Evolutionary conservation across 2,797 vertebrate genomes (phyloP), one percentile per base, ranked within the genome.

Genomic region (Serranus cabrilla): DNA sequence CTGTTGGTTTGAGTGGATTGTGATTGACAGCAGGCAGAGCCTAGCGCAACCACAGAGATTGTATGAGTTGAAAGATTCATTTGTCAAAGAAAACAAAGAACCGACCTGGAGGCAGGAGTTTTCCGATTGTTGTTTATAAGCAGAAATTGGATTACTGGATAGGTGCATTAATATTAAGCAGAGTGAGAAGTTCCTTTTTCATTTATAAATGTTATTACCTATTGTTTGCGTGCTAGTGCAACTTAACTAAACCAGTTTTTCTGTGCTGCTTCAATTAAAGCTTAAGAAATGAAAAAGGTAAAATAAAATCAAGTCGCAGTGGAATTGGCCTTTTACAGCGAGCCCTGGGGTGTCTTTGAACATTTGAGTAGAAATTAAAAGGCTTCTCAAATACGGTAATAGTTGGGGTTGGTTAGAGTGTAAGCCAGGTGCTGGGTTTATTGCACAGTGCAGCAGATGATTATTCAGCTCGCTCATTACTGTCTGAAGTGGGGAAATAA

Each of bases 401-500:
- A 62, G 81, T 63, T 27, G 27, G 71, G 80, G 67, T 76, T 76
- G 72, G 78, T 78, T 71, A 2, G 68, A 71, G 76, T 58, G 51
- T 60, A 47, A 82, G 60, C 46, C 87, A 87, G 89, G 83, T 90
- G 90, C 71, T n/a, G 68, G 56, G 63, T 76, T 68, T 50, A 13
- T 52, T 66, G 60, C 76, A 68, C 69, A 49, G 76, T 31, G 77
- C 75, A 80, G 81, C 78, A 78, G 64, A 69, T 80, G 83, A 87
- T 89, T 78, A 86, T 87, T 86, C 60, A 70, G 42, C 81, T 85
- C 4, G 58, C 71, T 85, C 83, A 73, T 88, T 87, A 88, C 73
- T 11, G 64, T 77, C 63, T 90, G 78, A 89, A 90, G 88, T 87
- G 81, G 81, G 66, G 66, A 57, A 87, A 89, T 84, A 82, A 89